phyloP scores from a whole-genome alignment of 1,140 invertebrate genomes.

The Formica exsecta region DNA sequence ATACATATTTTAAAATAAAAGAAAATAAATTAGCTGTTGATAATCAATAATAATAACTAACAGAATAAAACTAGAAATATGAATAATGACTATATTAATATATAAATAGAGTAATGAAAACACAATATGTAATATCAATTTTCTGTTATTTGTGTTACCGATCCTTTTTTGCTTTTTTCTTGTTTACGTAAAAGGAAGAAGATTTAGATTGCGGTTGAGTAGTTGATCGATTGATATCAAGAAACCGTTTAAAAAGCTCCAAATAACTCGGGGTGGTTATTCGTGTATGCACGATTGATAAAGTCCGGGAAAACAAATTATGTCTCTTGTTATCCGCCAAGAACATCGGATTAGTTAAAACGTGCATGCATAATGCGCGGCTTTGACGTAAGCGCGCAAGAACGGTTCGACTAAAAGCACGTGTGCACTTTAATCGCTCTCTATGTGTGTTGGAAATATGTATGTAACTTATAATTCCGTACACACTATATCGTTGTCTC shows the following conservation, averaged over 20 bases:
- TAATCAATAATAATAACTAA: not conserved
- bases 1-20: not conserved
- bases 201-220: not conserved
- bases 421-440: not conserved
- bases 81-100: not conserved
- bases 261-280: not conserved
- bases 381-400: slow-evolving; percentile 47
- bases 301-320: slow-evolving; percentile 39
- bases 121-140: not conserved
- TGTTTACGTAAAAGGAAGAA: not conserved
- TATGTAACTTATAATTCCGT: slow-evolving; percentile 30
- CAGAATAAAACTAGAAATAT: not conserved
- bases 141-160: not conserved
- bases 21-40: not conserved
- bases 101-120: not conserved
- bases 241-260: not conserved
- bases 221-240: not conserved
- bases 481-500: not conserved
- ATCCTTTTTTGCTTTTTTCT: not conserved
- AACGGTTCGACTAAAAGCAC: not conserved
- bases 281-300: slow-evolving; percentile 23
- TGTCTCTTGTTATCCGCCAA: slow-evolving; percentile 46
- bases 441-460: not conserved
- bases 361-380: slow-evolving; percentile 41
- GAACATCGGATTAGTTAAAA: slow-evolving; percentile 57